phyloP scores from a whole-genome alignment of 2,888 invertebrate genomes.

The Lepidocyrtoides sp. region DNA sequence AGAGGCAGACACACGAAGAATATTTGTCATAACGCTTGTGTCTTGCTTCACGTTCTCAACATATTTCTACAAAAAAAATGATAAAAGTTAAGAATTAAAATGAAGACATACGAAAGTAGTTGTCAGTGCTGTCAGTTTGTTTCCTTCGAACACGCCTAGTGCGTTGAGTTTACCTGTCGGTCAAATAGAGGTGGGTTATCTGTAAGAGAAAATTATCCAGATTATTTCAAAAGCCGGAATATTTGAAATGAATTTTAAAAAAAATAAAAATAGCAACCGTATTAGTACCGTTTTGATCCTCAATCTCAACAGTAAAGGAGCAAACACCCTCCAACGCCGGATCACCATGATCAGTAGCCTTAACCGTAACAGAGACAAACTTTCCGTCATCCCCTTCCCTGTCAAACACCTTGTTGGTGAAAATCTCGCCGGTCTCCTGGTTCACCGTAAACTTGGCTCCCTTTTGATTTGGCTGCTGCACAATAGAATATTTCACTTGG shows the following conservation, averaged over 20 bases:
- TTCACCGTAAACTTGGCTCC: slow-evolving; percentile 98
- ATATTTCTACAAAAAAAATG: slow-evolving; percentile 91
- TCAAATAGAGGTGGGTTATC: slow-evolving; percentile 94
- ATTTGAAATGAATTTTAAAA: not conserved
- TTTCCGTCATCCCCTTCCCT: slow-evolving; percentile 98
- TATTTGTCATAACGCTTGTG: slow-evolving; percentile 97
- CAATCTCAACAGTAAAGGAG: slow-evolving; percentile 99
- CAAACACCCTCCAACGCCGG: slow-evolving; percentile 99
- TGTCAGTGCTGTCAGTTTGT: no score
- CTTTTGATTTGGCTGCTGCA: slow-evolving; percentile 97
- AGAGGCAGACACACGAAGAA: slow-evolving; percentile 97
- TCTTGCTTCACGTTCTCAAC: slow-evolving; percentile 99
- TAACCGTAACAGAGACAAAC: slow-evolving; percentile 98
- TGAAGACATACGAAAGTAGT: no score
- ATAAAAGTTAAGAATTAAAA: not conserved
- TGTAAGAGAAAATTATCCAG: slow-evolving; percentile 6
- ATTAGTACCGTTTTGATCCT: slow-evolving; percentile 99
- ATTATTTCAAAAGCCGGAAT: not conserved
- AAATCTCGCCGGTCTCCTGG: slow-evolving; percentile 97
- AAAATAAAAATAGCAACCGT: no score
- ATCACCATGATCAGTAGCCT: slow-evolving; percentile 99
- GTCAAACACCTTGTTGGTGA: slow-evolving; percentile 97
- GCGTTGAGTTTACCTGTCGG: slow-evolving; percentile 92
- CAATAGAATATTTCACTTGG: slow-evolving; percentile 98
- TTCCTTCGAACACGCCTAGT: no score